A percentile compares a stretch with the other conserved stretches of the same genome.
phyloP scores from a whole-genome alignment of 2,113 vertebrate species.

The Sinosuthora webbiana region DNA sequence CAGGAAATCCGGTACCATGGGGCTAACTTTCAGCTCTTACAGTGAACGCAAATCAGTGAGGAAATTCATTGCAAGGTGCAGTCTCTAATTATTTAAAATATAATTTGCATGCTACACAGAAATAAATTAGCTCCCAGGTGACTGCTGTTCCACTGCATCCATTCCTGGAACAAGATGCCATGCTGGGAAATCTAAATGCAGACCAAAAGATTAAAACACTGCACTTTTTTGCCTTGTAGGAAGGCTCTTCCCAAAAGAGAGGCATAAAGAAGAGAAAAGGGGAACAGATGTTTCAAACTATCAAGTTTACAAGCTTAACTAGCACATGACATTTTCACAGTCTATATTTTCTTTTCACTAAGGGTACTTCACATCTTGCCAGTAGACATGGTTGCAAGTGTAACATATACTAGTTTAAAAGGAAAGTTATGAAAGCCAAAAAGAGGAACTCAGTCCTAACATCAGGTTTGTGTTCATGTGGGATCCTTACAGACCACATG shows the following conservation, averaged over 20 bases:
- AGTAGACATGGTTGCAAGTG: background rate
- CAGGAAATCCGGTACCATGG: conserved; percentile 38
- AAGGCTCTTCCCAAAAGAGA: background rate
- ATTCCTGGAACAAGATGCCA: conserved; percentile 39
- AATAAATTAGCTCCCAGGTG: conserved; percentile 69
- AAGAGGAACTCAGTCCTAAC: background rate
- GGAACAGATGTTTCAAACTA: background rate
- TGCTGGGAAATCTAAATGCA: conserved; percentile 38
- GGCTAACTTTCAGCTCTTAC: conserved; percentile 10
- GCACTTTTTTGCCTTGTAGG: background rate
- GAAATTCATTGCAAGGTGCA: conserved; percentile 54
- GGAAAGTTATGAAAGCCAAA: background rate
- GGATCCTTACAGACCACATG: background rate
- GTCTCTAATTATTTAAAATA: conserved; percentile 61
- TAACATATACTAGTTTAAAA: background rate
- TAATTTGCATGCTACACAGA: conserved; percentile 64
- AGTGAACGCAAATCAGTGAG: background rate
- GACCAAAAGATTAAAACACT: conserved; percentile 5
- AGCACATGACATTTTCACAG: background rate
- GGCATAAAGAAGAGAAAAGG: background rate
- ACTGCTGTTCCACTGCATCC: conserved; percentile 46
- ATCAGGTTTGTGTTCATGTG: background rate
- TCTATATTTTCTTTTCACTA: background rate
- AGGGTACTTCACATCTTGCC: background rate
- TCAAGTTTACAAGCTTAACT: background rate